A percentile compares a stretch with the other conserved stretches of the same genome.
These are phyloP conservation scores for Xyrichtys novacula DNA, from an alignment of 2,797 vertebrate genomes.

Conservation along the genomic window DNA sequence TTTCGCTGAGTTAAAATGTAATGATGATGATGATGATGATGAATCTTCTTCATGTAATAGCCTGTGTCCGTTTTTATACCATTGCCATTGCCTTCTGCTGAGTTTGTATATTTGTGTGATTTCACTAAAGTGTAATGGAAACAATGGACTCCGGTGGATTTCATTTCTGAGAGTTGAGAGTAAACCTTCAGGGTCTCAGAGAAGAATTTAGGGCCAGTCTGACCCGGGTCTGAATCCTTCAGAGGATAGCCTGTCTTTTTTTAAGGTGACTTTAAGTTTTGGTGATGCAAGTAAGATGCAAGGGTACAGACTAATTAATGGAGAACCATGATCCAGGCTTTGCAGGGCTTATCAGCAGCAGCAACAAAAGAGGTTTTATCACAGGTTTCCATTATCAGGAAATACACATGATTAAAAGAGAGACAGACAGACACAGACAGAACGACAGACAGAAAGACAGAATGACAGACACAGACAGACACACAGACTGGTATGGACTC, in stretches of 20 bases:
- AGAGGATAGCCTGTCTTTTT: background rate
- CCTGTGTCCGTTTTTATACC: constrained; percentile 82
- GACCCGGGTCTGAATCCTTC: background rate
- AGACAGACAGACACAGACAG: background rate
- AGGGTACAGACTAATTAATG: constrained; percentile 65
- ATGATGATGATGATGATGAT: constrained; percentile 61
- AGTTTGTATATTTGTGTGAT: constrained; percentile 84
- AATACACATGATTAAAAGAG: constrained; percentile 40
- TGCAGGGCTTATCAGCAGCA: constrained; percentile 38
- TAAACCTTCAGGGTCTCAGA: too few relatives aligned
- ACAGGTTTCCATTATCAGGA: constrained; percentile 49
- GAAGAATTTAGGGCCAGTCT: too few relatives aligned
- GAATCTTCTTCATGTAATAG: constrained; percentile 73
- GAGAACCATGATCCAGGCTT: constrained; percentile 63
- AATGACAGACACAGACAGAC: too few relatives aligned
- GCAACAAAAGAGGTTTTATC: constrained; percentile 48
- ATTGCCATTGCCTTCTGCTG: constrained; percentile 82
- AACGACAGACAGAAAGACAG: background rate
- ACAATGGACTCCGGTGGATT: constrained; percentile 39
- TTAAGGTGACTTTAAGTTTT: constrained; percentile 31
- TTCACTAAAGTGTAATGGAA: constrained; percentile 83
- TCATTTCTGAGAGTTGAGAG: background rate
- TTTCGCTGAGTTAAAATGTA: constrained; percentile 75
- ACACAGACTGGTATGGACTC: too few relatives aligned
- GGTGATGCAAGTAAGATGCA: background rate